Base-by-base conservation (phyloP, 1,140 invertebrate species). In the Wasmannia auropunctata region DNA sequence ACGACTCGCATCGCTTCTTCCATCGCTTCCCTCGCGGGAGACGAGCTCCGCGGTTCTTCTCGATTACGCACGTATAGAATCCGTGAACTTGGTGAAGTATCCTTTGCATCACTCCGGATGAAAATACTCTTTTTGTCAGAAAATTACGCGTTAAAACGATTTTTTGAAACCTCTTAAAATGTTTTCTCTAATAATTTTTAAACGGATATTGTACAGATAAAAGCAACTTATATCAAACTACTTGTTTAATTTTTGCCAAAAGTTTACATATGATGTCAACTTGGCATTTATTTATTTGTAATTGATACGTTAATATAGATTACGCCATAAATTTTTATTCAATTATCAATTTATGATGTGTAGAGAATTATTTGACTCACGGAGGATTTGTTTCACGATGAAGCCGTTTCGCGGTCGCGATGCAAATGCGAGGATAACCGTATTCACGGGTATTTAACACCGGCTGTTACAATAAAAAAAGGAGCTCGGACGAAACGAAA, bases 1-100 rank as follows among this genome's bases (percentile, higher is more conserved):
- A 58, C n/a, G 87, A 54, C 83, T 46, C 77, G 70, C 79, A 67
- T 76, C 87, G 77, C 31, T 25, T 67, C 70, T 69, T 76, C 79
- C 43, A 63, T 63, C 19, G 19, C 31, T 25, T 67, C 14, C 37
- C 76, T 56, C 51, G 75, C 54, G 74, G 46, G 34, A 74, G 58
- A 60, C 67, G 46, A 49, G 69, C 58, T 62, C 8, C 54, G 54
- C 19, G 25, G 11, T 83, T 54, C 63, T 49, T 46, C 37, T 40
- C 63, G 31, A 40, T 79, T 56, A 58, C 79, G 65, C 49, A 49
- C 25, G 49, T 6, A n/a, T n/a, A 22, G n/a, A 11, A 58, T 28
- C 25, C 25, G 19, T 22, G 58, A 65, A 63, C 34, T 51, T 16
- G 22, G 4, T 40, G 0, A 81, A 56, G 7, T 14, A 22, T 22